Conservation (phyloP, 1,140 invertebrate genomes). For the Bombus waltoni region DNA sequence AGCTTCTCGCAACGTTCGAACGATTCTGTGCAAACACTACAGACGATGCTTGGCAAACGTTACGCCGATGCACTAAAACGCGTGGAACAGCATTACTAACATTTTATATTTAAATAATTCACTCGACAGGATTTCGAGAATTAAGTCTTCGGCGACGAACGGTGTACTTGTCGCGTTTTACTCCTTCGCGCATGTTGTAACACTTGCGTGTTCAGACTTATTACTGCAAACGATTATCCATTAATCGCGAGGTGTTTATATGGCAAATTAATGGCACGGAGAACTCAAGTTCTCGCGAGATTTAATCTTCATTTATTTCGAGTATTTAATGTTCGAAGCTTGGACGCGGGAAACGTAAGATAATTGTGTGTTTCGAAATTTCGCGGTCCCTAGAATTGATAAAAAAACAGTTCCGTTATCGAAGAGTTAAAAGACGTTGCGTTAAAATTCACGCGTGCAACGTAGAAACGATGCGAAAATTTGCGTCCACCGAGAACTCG, state of each 20-base stretch:
- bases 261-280: not conserved
- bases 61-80: not conserved
- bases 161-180: too few relatives aligned
- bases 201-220: too few relatives aligned
- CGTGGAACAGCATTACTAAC: too few relatives aligned
- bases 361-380: not conserved
- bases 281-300: not conserved
- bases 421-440: not conserved
- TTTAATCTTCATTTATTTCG: not conserved
- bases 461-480: not conserved
- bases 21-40: slow-evolving; percentile 30
- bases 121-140: not conserved
- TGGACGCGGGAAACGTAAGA: not conserved
- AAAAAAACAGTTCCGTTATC: not conserved
- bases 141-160: not conserved
- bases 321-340: not conserved
- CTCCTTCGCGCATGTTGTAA: not conserved
- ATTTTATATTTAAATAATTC: not conserved
- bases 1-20: slow-evolving; percentile 7
- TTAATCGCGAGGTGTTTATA: not conserved
- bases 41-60: not conserved
- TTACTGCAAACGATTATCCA: too few relatives aligned
- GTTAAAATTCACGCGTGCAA: not conserved
- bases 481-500: not conserved
- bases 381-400: rapidly evolving